Base-by-base conservation (phyloP, 2,797 vertebrate genomes). In the Syndactyla subalaris region DNA sequence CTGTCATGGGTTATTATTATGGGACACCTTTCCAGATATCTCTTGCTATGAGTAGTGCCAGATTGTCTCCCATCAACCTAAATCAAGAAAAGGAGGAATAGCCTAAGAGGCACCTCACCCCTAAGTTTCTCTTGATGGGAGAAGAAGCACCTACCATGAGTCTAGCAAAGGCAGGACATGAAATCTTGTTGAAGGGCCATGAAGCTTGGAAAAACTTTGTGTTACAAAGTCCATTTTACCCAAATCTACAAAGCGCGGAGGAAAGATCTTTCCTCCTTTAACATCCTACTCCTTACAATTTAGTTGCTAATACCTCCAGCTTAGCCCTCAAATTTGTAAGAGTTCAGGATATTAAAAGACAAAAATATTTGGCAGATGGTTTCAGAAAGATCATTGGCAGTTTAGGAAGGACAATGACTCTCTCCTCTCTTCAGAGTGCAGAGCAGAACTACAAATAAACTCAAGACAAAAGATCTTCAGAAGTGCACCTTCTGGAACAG, bases 1-100 rank as follows among this genome's bases (percentile, higher is more conserved):
- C 9, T 39, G 9, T 24, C 48, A 27, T 0, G 2, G 34, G 29
- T 32, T n/a, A 16, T 21, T 45, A 8, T n/a, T 34, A 39, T 3
- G 6, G 26, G 14, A 39, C 1, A 0, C 12, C 9, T 78, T 62
- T 36, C 38, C 48, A 43, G 34, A 18, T 14, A 39, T n/a, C 22
- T 43, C 39, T 15, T 55, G 7, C 36, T 59, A 27, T 17, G 17
- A 82, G 8, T 4, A 1, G 0, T 6, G 6, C 36, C 19, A 66
- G 43, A 39, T 30, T 48, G 8, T 17, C 14, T 48, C 34, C 38
- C 27, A 36, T 5, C 10, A 78, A 5, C 17, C 2, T 39, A 3
- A 14, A 24, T 6, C 14, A 66, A 34, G 16, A 88, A 22, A 17
- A 59, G 14, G 6, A 52, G 1, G 19, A 68, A 29, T 5, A 70